Conservation (phyloP, 2,113 vertebrate species). For the Callorhinus ursinus region DNA sequence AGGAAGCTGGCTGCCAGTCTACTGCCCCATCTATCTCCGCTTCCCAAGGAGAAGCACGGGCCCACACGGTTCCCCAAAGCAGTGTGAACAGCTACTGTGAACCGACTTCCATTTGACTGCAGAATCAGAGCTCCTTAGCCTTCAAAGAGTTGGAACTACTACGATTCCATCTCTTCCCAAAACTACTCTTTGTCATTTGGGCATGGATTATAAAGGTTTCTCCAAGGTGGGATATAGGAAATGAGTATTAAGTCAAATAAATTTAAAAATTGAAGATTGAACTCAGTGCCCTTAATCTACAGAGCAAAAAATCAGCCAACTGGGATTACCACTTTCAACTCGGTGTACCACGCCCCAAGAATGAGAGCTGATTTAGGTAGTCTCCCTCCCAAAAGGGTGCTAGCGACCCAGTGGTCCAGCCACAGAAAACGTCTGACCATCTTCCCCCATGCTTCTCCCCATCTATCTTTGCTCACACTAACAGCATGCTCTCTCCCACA, state of each 20-base stretch:
- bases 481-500: not conserved
- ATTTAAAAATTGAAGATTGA: not conserved
- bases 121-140: not conserved
- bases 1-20: not conserved
- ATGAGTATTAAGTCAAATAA: slow-evolving; percentile 5
- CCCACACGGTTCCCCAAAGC: not conserved
- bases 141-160: not conserved
- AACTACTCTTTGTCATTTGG: not conserved
- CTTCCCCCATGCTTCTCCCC: not conserved
- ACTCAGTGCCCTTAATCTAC: not conserved
- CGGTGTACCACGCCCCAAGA: not conserved
- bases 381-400: not conserved
- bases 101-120: not conserved
- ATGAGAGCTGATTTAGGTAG: not conserved
- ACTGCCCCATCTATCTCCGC: not conserved
- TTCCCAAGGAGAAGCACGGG: not conserved
- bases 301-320: not conserved
- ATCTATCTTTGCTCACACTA: not conserved
- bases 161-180: not conserved
- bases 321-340: not conserved
- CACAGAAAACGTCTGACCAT: not conserved
- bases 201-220: slow-evolving; percentile 24
- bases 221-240: not conserved
- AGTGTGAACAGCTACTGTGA: not conserved
- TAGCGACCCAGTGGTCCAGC: not conserved